Evolutionary conservation across 2,888 invertebrate genomes (phyloP), one percentile per base, ranked within the genome.

Genomic region (Sycophila texana): DNA sequence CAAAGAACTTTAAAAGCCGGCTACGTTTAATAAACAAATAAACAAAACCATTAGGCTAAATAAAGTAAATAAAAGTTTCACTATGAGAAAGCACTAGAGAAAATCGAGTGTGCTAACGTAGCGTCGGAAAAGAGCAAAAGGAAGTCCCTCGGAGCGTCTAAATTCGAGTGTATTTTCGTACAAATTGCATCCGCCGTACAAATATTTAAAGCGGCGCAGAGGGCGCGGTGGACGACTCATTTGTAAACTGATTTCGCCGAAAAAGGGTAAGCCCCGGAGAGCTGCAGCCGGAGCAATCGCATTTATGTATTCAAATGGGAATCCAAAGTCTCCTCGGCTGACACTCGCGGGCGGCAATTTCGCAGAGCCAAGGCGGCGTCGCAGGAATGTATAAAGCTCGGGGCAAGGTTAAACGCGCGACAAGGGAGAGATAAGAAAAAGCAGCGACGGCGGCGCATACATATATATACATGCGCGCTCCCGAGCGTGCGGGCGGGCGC

Each of bases 271-370:
- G 39, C 66, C 63, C 63, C 60, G 20, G 55, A 55, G 20, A 57
- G 26, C 7, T 22, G 12, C 18, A 12, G 18, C 20, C 14, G 18
- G 61, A 7, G 26, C 67, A 77, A 72, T 67, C 26, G 67, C 63
- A 68, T 78, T 74, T 78, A 71, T 79, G 60, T 79, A 74, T 79
- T 79, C 74, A 79, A 79, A 79, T 75, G 79, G 66, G 72, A 79
- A 79, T 79, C 71, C 67, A 72, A 79, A 72, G 75, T 75, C 61
- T 39, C 39, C 39, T 71, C 71, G 67, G 67, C 74, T 70, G 74
- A 79, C 75, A 72, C 70, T 71, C 58, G 58, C 71, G 76, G 20
- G 68, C 58, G 63, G 73, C 73, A 80, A 80, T 77, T 80, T 80
- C 57, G 18, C 65, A 67, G 39, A 39, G 39, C 39, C 39, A 39